phyloP scores from a whole-genome alignment of 2,113 vertebrate species.

The Harpagus bidentatus region DNA sequence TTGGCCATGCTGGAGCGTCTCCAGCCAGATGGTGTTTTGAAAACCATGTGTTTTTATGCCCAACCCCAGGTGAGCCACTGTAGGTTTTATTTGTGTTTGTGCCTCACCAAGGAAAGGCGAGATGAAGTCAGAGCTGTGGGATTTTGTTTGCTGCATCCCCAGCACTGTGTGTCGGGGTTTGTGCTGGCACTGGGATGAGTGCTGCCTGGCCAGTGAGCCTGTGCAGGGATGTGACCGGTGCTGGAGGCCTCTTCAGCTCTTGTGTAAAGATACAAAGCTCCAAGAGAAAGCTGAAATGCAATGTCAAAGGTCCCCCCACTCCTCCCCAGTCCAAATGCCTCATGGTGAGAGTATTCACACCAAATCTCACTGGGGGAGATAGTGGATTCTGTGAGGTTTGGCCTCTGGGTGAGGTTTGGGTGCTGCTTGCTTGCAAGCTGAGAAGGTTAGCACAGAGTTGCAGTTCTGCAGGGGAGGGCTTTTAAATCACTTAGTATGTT shows the following conservation, averaged over 20 bases:
- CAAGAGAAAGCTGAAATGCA: neutral
- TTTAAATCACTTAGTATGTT: neutral
- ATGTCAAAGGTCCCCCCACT: neutral
- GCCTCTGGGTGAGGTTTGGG: neutral
- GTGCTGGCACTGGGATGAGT: neutral
- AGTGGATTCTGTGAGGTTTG: neutral
- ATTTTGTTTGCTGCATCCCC: neutral
- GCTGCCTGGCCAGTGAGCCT: fast-evolving
- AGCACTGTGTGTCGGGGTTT: fast-evolving
- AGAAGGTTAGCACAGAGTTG: neutral
- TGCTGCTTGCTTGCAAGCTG: neutral
- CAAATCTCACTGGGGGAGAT: neutral
- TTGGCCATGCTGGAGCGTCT: neutral
- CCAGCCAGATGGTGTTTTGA: neutral
- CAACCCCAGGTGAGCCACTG: neutral
- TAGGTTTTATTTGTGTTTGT: neutral
- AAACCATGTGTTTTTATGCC: neutral
- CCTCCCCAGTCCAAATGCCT: neutral
- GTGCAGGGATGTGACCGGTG: fast-evolving
- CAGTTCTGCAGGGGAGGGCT: neutral
- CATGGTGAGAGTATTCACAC: neutral
- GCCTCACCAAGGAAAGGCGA: neutral
- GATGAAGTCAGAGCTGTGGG: neutral
- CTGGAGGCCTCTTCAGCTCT: neutral
- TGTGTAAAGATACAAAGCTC: neutral